Evolutionary conservation across 2,888 invertebrate genomes (phyloP), one percentile per base, ranked within the genome.

Genomic region (Morpho achilles): DNA sequence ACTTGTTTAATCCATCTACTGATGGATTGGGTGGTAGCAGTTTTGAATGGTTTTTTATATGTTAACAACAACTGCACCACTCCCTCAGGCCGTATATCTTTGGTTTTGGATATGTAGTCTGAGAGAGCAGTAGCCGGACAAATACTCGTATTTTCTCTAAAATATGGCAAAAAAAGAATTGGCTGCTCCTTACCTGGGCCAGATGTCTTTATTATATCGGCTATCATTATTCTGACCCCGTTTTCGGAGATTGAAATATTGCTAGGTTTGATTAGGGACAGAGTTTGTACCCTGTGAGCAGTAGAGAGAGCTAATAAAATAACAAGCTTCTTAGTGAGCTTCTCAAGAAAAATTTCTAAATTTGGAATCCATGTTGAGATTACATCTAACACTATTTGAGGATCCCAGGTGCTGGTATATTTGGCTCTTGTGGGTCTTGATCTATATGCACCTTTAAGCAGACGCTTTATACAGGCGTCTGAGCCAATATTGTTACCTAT

Each of bases 361-460:
- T 62, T 60, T 4, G 71, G 72, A 6, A 50, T 59, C 70, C 67
- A 69, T 4, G 47, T 40, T 1, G 62, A 46, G 22, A 72, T 16
- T 23, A 48, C 48, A 44, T 69, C 55, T 23, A 75, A 52, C 3
- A 71, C 69, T 1, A 62, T 4, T 50, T 70, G 53, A 59, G 71
- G 70, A 42, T 73, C 66, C 73, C 72, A 74, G 0, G 68, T 71
- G 7, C 39, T 32, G 0, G 41, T 56, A 42, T 73, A 74, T 52
- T 72, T 74, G 1, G 73, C 69, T 7, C 7, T 23, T 4, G 40
- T 39, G 6, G 73, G 72, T 51, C 65, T 70, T 23, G 61, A 45
- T 59, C 60, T 72, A 54, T 55, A 74, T 0, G 56, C 54, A 3
- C 70, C 72, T 63, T 23, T 23, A 23, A 23, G 23, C 4, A 23